A percentile compares a stretch with the other conserved stretches of the same genome.
phyloP scores from a whole-genome alignment of 2,888 invertebrate species.

The Drosophila flavopinicola region DNA sequence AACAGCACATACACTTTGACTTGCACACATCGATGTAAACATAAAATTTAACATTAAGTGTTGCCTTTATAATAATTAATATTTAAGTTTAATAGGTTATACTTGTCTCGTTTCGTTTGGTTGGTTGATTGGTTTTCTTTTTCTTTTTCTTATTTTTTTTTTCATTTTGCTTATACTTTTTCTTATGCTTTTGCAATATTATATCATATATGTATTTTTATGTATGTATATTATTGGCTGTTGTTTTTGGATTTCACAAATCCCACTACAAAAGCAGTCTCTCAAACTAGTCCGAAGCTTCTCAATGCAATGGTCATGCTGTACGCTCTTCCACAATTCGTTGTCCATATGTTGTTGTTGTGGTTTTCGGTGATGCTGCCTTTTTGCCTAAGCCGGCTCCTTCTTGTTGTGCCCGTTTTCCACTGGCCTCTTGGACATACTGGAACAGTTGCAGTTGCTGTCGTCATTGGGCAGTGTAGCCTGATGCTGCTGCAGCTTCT shows the following conservation, averaged over 20 bases:
- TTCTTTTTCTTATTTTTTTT: conserved; percentile 18
- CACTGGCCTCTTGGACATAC: conserved; percentile 53
- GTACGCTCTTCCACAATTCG: conserved; percentile 24
- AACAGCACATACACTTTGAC: conserved; percentile 52
- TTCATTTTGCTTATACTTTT: conserved; percentile 18
- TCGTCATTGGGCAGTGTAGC: conserved; percentile 50
- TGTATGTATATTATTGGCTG: conserved; percentile 48
- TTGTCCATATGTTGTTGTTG: conserved; percentile 22
- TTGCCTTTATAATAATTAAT: conserved; percentile 48
- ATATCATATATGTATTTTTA: conserved; percentile 20
- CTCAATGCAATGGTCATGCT: conserved; percentile 31
- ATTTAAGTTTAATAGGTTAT: conserved; percentile 53
- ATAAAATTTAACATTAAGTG: conserved; percentile 54
- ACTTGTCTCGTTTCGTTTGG: conserved; percentile 50
- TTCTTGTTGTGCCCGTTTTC: conserved; percentile 79
- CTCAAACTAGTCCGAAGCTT: conserved; percentile 54
- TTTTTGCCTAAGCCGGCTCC: conserved; percentile 36
- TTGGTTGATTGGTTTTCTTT: conserved; percentile 45
- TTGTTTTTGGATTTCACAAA: conserved; percentile 54
- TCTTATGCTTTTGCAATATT: conserved; percentile 11
- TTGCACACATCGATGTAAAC: conserved; percentile 47
- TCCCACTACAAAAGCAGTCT: conserved; percentile 57
- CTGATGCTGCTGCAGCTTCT: conserved; percentile 63
- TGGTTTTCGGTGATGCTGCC: conserved; percentile 13
- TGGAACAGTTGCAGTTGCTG: conserved; percentile 53